Evolutionary conservation across 2,113 vertebrate species (phyloP), one percentile per base, ranked within the genome.

Genomic region (Cyprinus carpio): DNA sequence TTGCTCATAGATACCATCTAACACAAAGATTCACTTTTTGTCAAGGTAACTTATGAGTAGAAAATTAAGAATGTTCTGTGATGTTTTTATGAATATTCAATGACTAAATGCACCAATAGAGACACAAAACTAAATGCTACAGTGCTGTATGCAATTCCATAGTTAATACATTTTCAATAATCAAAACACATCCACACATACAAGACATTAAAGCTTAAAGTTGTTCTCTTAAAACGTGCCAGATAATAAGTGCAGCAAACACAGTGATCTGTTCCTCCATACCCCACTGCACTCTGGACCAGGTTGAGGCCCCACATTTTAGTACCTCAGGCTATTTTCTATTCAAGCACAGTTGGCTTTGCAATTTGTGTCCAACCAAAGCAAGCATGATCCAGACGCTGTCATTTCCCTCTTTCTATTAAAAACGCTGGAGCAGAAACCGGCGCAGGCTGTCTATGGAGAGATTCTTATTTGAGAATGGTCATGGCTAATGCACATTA

Each of bases 381-480:
- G 80, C 46, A 88, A 88, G 62, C 86, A 85, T 79, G 89, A 91
- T 88, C 88, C 91, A 92, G 67, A 31, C 86, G 85, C 84, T 92
- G 85, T 90, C 85, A 89, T 84, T 31, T 90, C 62, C 23, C 43
- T 54, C 91, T 89, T 67, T 84, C 10, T 76, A 87, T 87, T 91
- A 87, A 89, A 91, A 87, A 90, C 74, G 83, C 51, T 54, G 72
- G 86, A 85, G 87, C 83, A 87, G 89, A 92, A 81, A 81, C 67
- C 18, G 37, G 90, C 76, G 87, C 84, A 88, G 88, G 88, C 60
- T 89, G 84, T 87, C 81, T 87, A 23, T 74, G 15, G 75, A 88
- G 82, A 87, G 85, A 69, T 62, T 54, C 90, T 89, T 88, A 89
- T 92, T 92, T 91, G 82, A 87, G 88, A 91, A 87, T 62, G 78